Conservation (phyloP, 2,888 invertebrate species). For the Formica aserva region DNA sequence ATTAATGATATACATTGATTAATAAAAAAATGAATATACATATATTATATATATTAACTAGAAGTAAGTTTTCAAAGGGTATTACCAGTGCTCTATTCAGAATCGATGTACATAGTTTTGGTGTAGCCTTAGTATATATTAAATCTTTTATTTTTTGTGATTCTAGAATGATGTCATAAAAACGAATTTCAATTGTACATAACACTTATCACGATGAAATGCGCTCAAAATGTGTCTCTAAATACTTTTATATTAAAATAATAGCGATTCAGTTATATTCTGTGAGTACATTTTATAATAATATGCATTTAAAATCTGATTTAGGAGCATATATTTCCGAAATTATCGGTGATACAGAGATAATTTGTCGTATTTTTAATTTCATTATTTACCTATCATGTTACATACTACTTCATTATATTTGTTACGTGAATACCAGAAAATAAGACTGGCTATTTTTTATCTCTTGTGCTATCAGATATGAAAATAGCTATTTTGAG, state of each 20-base stretch:
- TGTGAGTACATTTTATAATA: conserved; percentile 35
- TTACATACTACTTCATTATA: conserved; percentile 44
- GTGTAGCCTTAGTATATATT: conserved; percentile 74
- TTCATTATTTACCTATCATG: conserved; percentile 48
- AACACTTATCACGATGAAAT: conserved; percentile 66
- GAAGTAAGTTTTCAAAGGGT: conserved; percentile 72
- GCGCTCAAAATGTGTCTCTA: conserved; percentile 64
- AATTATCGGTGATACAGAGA: not conserved
- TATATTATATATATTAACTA: conserved; percentile 63
- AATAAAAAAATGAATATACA: conserved; percentile 7
- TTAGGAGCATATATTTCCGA: conserved; percentile 2
- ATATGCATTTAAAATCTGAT: conserved; percentile 33
- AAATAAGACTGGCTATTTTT: conserved; percentile 14
- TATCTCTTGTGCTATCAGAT: conserved; percentile 19
- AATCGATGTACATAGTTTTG: conserved; percentile 78
- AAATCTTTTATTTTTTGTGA: conserved; percentile 70
- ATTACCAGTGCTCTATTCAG: conserved; percentile 76
- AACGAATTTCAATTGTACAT: conserved; percentile 71
- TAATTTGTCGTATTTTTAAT: not conserved
- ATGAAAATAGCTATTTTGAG: not conserved
- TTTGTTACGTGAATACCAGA: not conserved
- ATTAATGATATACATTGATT: conserved; percentile 75
- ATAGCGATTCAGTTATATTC: conserved; percentile 19
- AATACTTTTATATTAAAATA: conserved; percentile 39
- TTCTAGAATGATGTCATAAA: conserved; percentile 54